phyloP scores from a whole-genome alignment of 1,140 invertebrate genomes.

The Calephelis nemesis region DNA sequence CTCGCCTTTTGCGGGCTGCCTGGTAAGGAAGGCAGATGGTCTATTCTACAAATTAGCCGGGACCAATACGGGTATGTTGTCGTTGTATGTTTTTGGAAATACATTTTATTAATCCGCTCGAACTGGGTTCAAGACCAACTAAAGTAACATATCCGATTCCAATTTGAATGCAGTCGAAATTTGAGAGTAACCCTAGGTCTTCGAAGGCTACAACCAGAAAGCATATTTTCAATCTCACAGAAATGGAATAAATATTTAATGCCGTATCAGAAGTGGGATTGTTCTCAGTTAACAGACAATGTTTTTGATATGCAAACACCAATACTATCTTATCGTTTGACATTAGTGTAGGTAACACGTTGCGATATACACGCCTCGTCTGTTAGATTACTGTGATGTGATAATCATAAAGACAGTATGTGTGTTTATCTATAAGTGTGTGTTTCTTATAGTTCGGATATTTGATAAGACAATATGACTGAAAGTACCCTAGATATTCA shows the following conservation, averaged over 20 bases:
- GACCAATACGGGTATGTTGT: no score
- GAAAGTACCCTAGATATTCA: constrained; percentile 53
- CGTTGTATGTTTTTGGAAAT: no score
- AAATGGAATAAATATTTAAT: neutral
- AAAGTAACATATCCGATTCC: no score
- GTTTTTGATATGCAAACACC: constrained; percentile 55
- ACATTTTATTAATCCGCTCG: no score
- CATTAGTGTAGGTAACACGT: constrained; percentile 56
- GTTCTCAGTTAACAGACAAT: constrained; percentile 34
- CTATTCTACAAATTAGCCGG: no score
- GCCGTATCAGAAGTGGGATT: neutral
- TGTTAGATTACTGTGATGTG: constrained; percentile 49
- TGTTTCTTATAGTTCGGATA: constrained; percentile 17
- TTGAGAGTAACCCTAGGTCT: no score
- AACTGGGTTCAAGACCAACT: no score
- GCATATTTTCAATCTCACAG: no score
- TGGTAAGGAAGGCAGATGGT: no score
- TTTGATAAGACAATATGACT: constrained; percentile 43
- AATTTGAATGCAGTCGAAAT: no score
- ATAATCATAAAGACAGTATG: constrained; percentile 32
- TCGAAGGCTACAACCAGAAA: no score
- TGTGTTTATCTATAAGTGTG: constrained; percentile 20
- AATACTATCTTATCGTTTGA: constrained; percentile 61
- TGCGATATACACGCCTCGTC: constrained; percentile 46
- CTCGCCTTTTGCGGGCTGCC: no score